phyloP scores from a whole-genome alignment of 1,140 invertebrate genomes.

The Procambarus virginalis region DNA sequence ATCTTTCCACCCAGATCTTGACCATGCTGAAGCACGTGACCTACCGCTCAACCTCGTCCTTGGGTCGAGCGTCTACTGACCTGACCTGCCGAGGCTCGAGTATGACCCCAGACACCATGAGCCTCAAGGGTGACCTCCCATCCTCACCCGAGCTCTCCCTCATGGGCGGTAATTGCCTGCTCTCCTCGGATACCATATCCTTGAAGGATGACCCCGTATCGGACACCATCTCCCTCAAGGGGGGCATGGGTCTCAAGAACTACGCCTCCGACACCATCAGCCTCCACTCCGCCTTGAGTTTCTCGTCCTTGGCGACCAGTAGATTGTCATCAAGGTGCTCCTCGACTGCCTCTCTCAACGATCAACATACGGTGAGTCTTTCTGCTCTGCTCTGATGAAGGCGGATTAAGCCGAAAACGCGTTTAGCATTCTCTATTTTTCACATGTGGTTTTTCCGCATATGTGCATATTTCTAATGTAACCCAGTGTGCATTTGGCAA shows the following conservation, averaged over 20 bases:
- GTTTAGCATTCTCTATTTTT: no score
- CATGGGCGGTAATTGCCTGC: neutral
- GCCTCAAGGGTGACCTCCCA: constrained; percentile 25
- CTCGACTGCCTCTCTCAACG: constrained; percentile 79
- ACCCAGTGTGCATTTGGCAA: no score
- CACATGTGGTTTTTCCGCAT: no score
- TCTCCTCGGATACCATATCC: neutral
- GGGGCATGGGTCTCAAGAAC: neutral
- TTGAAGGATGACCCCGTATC: constrained; percentile 29
- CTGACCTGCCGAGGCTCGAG: constrained; percentile 43
- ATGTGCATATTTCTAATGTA: no score
- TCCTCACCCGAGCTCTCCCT: neutral
- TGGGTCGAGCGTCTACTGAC: constrained; percentile 49
- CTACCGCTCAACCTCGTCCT: constrained; percentile 80
- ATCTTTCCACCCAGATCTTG: constrained; percentile 18
- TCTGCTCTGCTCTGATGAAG: no score
- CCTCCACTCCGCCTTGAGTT: constrained; percentile 83
- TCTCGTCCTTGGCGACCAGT: constrained; percentile 79
- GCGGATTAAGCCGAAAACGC: no score
- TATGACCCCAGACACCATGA: constrained; percentile 12
- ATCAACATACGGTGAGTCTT: constrained; percentile 72
- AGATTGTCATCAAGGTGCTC: constrained; percentile 75
- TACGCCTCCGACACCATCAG: constrained; percentile 81
- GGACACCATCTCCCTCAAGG: constrained; percentile 36
- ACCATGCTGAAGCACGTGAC: constrained; percentile 92